phyloP scores from a whole-genome alignment of 2,113 vertebrate genomes.

The Fulica atra region DNA sequence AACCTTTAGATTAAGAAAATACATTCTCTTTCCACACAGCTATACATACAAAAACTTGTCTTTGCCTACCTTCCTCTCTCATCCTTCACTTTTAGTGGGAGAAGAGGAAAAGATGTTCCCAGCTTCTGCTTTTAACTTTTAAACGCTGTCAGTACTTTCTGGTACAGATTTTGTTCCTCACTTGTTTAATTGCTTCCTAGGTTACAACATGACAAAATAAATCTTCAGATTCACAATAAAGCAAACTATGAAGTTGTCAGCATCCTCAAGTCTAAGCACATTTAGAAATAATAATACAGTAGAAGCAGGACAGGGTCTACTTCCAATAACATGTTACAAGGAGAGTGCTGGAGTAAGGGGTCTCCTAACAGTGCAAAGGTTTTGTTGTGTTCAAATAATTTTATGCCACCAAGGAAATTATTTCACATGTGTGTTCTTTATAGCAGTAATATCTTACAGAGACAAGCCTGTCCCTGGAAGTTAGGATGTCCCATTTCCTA shows the following conservation, averaged over 20 bases:
- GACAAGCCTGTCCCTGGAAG: accelerated
- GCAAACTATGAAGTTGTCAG: not conserved
- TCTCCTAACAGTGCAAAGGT: not conserved
- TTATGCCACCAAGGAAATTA: not conserved
- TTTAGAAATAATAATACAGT: not conserved
- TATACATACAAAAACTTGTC: not conserved
- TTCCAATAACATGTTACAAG: not conserved
- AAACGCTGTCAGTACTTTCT: not conserved
- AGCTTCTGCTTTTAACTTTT: not conserved
- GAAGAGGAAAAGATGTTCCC: not conserved
- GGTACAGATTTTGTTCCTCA: not conserved
- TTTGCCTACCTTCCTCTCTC: not conserved
- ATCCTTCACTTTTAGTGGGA: not conserved
- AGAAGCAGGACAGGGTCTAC: not conserved
- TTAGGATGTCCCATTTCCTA: not conserved
- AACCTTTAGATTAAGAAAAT: not conserved
- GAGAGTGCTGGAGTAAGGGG: not conserved
- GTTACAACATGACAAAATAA: not conserved
- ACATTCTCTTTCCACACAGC: not conserved
- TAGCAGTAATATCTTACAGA: not conserved
- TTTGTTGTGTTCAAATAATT: not conserved
- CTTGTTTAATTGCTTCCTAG: not conserved
- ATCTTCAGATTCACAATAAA: not conserved
- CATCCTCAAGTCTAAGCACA: not conserved
- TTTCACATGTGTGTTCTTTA: not conserved